These are phyloP conservation scores for Pseudoatta argentina DNA, from an alignment of 1,140 invertebrate genomes.

Conservation along the genomic window DNA sequence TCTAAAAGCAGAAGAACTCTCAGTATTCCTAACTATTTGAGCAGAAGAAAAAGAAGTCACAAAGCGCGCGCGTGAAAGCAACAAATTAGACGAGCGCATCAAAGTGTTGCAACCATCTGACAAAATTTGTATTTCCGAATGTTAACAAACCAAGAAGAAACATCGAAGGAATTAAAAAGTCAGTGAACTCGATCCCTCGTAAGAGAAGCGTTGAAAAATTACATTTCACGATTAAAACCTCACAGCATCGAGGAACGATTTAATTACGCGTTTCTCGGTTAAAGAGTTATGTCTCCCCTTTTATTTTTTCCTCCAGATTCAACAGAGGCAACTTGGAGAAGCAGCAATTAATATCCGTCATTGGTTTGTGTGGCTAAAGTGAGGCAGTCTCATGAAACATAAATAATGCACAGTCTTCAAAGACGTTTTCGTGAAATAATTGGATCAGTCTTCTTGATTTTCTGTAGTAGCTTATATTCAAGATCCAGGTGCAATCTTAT, in stretches of 20 bases:
- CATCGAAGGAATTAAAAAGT: constrained; percentile 15
- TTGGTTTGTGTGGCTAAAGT: constrained; percentile 1
- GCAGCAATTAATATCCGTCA: constrained; percentile 37
- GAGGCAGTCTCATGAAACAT: not conserved
- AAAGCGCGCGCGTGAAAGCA: not conserved
- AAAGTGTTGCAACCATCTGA: not conserved
- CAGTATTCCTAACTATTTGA: constrained; percentile 8
- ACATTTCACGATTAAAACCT: constrained; percentile 33
- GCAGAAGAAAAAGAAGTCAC: not conserved
- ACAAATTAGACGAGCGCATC: not conserved
- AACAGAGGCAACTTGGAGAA: not conserved
- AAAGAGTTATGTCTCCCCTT: constrained; percentile 6
- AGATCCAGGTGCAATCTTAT: not conserved
- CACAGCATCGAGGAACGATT: constrained; percentile 37
- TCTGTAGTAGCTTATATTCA: not conserved
- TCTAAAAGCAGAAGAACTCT: not conserved
- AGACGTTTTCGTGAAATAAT: constrained; percentile 32
- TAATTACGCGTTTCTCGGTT: constrained; percentile 24
- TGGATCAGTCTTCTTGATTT: not conserved
- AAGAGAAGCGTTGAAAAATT: constrained; percentile 43
- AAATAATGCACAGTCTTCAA: constrained; percentile 24
- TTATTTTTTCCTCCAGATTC: not conserved
- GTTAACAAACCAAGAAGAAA: constrained; percentile 21
- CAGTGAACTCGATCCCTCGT: constrained; percentile 11
- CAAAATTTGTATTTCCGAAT: constrained; percentile 41